These are phyloP conservation scores for Odocoileus virginianus DNA, from an alignment of 2,113 vertebrate species.

Conservation along the genomic window DNA sequence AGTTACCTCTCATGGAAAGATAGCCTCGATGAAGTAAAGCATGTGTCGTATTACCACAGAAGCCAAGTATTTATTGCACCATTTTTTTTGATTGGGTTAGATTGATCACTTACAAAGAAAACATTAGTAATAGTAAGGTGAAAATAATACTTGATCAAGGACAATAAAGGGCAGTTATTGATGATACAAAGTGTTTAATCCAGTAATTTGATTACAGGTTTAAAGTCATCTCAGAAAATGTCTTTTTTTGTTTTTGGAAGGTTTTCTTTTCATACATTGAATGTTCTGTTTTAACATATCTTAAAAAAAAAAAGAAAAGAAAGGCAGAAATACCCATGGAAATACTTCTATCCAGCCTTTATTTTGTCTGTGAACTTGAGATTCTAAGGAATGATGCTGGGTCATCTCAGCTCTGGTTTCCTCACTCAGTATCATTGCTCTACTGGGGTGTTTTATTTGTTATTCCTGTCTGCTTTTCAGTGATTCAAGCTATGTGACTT, in stretches of 20 bases:
- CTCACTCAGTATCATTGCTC: background rate
- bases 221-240: background rate
- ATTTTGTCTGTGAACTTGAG: background rate
- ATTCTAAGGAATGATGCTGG: background rate
- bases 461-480: background rate
- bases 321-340: fast-evolving
- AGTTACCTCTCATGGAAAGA: background rate
- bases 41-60: background rate
- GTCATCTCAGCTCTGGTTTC: background rate
- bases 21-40: background rate
- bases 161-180: background rate
- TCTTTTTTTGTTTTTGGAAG: background rate
- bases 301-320: background rate
- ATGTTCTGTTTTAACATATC: fast-evolving
- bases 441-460: fast-evolving
- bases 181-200: background rate
- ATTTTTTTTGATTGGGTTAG: too few relatives aligned
- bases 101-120: background rate
- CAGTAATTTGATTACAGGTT: background rate
- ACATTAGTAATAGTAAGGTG: background rate
- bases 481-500: background rate
- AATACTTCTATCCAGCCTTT: fast-evolving
- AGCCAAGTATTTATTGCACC: background rate
- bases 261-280: background rate
- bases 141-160: background rate